Evolutionary conservation across 1,140 invertebrate genomes (phyloP), one percentile per base, ranked within the genome.

Genomic region (Panagrolaimus sp.): DNA sequence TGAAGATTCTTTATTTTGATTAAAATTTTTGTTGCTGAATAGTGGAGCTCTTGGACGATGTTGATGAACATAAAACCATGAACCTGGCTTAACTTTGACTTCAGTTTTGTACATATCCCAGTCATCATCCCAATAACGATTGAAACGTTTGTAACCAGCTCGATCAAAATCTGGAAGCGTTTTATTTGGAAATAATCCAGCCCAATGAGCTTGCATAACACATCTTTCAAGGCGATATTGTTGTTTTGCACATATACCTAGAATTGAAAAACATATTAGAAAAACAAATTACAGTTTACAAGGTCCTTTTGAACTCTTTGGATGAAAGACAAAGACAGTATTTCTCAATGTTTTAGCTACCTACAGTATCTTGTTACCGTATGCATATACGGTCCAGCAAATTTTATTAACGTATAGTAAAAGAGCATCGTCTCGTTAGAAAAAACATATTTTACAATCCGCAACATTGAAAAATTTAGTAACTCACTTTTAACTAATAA

Each of bases 161-260:
- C 77, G 71, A 66, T 83, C 81, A 65, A 82, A 78, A 47, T 80
- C 78, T 1, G 73, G 68, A 65, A 74, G 71, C 13, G 78, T 82
- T 27, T 69, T 67, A 27, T 82, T 75, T 31, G 78, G 80, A 61
- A 82, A 82, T 13, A 82, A 69, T 1, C 81, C 81, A 20, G 72
- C 51, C 80, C 80, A 82, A 57, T 83, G 82, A 7, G 80, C 80
- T 61, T 82, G 78, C 80, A 82, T 83, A 13, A 82, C 79, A 73
- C 80, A 82, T 51, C 81, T 64, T 70, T 82, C 80, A 16, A 82
- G 13, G 45, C 68, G 66, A 44, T 78, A 66, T 63, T 82, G 80
- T 68, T 82, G 81, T 9, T 75, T 72, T 53, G 53, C 65, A 63
- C 80, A 82, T n/a, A 82, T 65, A 16, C 79, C 74, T 74, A 61